Base-by-base conservation (phyloP, 2,888 invertebrate genomes). In the Brenthis daphne region DNA sequence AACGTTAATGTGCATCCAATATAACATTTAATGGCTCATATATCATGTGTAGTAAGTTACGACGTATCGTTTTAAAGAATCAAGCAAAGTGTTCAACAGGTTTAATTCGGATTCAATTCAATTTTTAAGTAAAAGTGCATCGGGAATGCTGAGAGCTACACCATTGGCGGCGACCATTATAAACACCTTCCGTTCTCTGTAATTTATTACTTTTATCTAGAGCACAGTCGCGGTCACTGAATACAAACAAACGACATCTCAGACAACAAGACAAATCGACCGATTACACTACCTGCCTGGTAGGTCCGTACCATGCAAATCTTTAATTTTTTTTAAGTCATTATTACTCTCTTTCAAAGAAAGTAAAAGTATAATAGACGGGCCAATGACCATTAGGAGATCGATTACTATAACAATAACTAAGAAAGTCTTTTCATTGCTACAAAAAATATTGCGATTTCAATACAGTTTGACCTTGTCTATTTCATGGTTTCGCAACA, bases 131-230 rank as follows among this genome's bases (percentile, higher is more conserved):
- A 63, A 71, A 76, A 76, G 75, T 79, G 78, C 80, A 82, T 82
- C 80, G 77, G 75, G 84, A 85, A 87, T 85, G 84, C 82, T 79
- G 77, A 75, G 80, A 75, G 83, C 83, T 85, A 84, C 86, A 86
- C 86, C 88, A 88, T 83, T 82, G 83, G 81, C 85, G 87, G 86
- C 82, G 79, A 82, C 80, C 85, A 84, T 83, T 85, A 86, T 84
- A 88, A 85, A 86, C 90, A 88, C 88, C 90, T 92, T 89, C 92
- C 87, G 91, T 89, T 89, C 86, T 83, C 78, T 77, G 83, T 88
- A 86, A 92, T 92, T 92, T 92, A 92, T 92, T 85, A 84, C 85
- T 87, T 89, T 91, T 92, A 92, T 92, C 91, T 91, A 85, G 85
- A 82, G 83, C 86, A 86, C 81, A 83, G 89, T 85, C 85, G 89